Evolutionary conservation across 2,888 invertebrate species (phyloP), one percentile per base, ranked within the genome.

Genomic region (Fragum fragum): DNA sequence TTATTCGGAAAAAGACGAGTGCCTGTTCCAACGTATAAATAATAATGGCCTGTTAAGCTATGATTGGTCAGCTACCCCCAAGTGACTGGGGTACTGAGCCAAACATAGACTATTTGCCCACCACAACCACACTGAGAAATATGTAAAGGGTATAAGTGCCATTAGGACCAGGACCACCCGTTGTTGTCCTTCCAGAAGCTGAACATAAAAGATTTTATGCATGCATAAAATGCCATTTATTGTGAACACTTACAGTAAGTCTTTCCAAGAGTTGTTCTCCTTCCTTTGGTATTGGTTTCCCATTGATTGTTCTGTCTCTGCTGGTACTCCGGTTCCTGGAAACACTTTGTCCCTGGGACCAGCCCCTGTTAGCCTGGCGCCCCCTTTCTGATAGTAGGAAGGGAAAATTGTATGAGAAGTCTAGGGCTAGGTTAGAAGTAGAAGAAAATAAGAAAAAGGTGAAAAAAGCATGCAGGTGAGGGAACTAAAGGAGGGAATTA

Each of bases 221-320:
- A n/a, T n/a, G n/a, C n/a, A n/a, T n/a, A n/a, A n/a, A n/a, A n/a
- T n/a, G n/a, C n/a, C n/a, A n/a, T n/a, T n/a, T n/a, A n/a, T 36
- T 36, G 3, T 36, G 3, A 61, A 23, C 28, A 72, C 77, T 76
- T 63, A 87, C 87, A 26, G 81, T 75, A 14, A 87, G 53, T 59
- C 87, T 78, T 21, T 84, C 78, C 57, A 84, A 69, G 7, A 87
- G 68, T 55, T 82, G 75, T 70, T 82, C 76, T 53, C 84, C 87
- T 52, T 87, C 87, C 36, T 81, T 79, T 3, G 83, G 83, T 53
- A 81, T 82, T 18, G 79, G 66, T 55, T 78, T 73, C 7, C 36
- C 26, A 23, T 66, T 66, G 0, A 26, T 73, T 32, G 42, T 52
- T 39, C 86, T 76, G 32, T 81, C 86, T 52, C 79, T 66, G 36